Conservation (phyloP, 2,888 invertebrate species). For the Ennomos fuscantarius region DNA sequence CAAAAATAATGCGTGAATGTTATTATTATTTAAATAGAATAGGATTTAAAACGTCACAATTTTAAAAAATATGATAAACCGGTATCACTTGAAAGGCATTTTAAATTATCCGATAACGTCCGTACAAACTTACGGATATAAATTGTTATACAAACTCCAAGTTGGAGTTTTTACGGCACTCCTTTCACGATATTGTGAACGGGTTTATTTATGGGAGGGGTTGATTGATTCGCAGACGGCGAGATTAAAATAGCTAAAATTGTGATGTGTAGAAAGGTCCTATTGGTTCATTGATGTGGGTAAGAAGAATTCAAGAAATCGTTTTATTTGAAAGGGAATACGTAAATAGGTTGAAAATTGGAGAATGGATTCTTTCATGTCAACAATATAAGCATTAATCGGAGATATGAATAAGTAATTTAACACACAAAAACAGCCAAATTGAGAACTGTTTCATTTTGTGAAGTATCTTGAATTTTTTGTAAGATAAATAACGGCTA, state of each 20-base stretch:
- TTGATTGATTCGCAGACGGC: slow-evolving; percentile 38
- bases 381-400: no score
- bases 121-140: slow-evolving; percentile 48
- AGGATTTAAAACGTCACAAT: no score
- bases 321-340: slow-evolving; percentile 32
- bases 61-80: no score
- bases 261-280: slow-evolving; percentile 27
- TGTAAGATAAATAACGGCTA: no score
- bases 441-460: no score
- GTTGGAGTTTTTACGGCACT: slow-evolving; percentile 43
- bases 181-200: slow-evolving; percentile 40
- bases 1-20: no score
- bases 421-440: no score
- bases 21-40: no score
- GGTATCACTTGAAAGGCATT: slow-evolving; percentile 45
- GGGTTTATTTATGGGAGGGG: slow-evolving; percentile 39
- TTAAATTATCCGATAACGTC: slow-evolving; percentile 63
- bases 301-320: slow-evolving; percentile 13
- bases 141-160: slow-evolving; percentile 48
- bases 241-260: slow-evolving; percentile 35
- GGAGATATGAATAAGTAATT: no score
- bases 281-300: slow-evolving; percentile 28
- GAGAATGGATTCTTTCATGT: no score
- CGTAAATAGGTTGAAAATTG: slow-evolving; percentile 3
- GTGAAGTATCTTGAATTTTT: no score